Percentiles rank a stretch among this genome's conserved stretches.
Evolutionary conservation across 1,140 invertebrate species (phyloP).

Genomic region (Drosophila gunungcola): DNA sequence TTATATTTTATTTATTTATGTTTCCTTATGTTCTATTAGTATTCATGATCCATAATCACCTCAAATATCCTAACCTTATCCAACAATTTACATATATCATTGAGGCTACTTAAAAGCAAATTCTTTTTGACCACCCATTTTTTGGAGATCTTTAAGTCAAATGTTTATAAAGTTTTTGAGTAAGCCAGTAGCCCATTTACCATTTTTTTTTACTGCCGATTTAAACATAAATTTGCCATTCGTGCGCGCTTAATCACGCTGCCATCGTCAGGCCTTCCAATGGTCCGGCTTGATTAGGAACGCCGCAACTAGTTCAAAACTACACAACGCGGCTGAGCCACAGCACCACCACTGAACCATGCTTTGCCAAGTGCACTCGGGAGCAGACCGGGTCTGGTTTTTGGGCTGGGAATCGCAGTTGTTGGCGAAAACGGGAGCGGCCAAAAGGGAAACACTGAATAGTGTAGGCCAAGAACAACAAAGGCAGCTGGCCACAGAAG

Average conservation of each 20-base stretch:
- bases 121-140: no score
- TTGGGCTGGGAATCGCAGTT: slow-evolving; percentile 23
- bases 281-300: slow-evolving; percentile 50
- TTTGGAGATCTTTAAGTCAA: no score
- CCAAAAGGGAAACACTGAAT: slow-evolving; percentile 10
- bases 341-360: slow-evolving; percentile 23
- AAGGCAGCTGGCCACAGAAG: slow-evolving; percentile 43
- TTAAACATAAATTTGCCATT: background rate
- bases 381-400: slow-evolving; percentile 34
- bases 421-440: background rate
- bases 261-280: slow-evolving; percentile 18
- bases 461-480: slow-evolving; percentile 49
- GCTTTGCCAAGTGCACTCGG: slow-evolving; percentile 26
- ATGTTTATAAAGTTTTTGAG: no score
- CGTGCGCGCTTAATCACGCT: slow-evolving; percentile 2
- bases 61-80: no score
- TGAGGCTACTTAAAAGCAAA: no score
- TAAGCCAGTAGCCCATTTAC: no score
- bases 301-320: slow-evolving; percentile 59
- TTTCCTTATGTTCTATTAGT: no score
- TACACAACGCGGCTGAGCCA: slow-evolving; percentile 46
- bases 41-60: no score
- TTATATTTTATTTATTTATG: no score
- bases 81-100: no score
- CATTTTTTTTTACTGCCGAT: background rate